These are phyloP conservation scores for Chloroceryle aenea DNA, from an alignment of 2,113 vertebrate genomes.

Conservation along the genomic window DNA sequence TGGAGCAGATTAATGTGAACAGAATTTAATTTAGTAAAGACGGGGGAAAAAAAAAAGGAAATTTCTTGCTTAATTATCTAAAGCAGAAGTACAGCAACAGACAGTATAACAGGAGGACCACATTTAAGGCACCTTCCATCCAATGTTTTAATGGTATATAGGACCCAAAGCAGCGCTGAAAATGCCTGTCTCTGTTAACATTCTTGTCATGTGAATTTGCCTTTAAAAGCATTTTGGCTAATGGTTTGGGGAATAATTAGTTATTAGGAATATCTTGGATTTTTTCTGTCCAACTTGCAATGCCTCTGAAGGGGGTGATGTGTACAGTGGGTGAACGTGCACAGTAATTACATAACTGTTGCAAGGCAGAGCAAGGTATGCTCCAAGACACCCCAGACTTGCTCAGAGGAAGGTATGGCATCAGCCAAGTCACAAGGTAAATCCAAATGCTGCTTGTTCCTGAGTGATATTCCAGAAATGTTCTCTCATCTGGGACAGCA, in stretches of 20 bases:
- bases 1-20: slow-evolving; percentile 49
- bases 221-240: background rate
- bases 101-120: background rate
- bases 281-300: background rate
- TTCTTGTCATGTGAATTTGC: background rate
- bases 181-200: background rate
- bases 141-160: background rate
- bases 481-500: background rate
- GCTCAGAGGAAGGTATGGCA: background rate
- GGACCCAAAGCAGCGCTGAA: background rate
- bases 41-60: background rate
- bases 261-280: background rate
- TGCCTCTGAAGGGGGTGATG: background rate
- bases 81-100: slow-evolving; percentile 8
- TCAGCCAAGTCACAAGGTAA: background rate
- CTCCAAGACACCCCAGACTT: background rate
- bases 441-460: background rate
- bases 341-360: background rate
- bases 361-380: background rate
- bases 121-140: background rate
- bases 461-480: background rate
- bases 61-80: slow-evolving; percentile 50
- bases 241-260: fast-evolving
- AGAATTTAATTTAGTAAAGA: slow-evolving; percentile 49
- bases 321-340: background rate